These are phyloP conservation scores for Oscheius sp. DNA, from an alignment of 2,888 invertebrate species.

Conservation along the genomic window DNA sequence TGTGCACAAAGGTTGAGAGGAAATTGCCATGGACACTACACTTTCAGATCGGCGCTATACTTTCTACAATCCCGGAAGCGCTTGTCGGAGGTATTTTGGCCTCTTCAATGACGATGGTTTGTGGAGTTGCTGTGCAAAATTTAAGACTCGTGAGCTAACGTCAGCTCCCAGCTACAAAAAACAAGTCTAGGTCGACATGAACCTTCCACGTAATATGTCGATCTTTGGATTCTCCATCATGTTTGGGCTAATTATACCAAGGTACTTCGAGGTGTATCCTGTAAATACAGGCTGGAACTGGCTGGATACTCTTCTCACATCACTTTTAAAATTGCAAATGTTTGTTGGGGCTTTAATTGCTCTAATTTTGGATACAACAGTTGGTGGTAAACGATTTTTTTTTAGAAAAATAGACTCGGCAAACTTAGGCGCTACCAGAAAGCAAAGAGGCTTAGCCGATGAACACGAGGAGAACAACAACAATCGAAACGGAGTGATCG, in stretches of 20 bases:
- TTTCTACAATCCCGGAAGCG: constrained; percentile 74
- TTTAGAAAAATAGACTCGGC: background rate
- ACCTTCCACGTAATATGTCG: constrained; percentile 86
- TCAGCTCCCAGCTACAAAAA: background rate
- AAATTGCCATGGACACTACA: background rate
- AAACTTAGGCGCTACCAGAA: constrained; percentile 31
- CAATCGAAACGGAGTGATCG: no score
- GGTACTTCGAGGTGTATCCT: constrained; percentile 53
- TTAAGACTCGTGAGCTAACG: constrained; percentile 75
- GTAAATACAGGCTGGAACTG: constrained; percentile 38
- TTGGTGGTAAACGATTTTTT: constrained; percentile 49
- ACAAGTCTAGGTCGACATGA: constrained; percentile 78
- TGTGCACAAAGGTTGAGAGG: constrained; percentile 72
- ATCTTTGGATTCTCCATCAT: constrained; percentile 87
- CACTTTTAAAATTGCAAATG: constrained; percentile 65
- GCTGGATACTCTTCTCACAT: constrained; percentile 50
- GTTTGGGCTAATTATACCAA: constrained; percentile 78
- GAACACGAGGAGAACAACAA: constrained; percentile 58
- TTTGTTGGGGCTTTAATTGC: constrained; percentile 69
- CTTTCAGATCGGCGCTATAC: constrained; percentile 71
- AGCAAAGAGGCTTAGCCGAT: constrained; percentile 63
- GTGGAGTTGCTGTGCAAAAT: constrained; percentile 70
- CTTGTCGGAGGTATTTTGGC: constrained; percentile 72
- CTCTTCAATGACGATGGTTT: constrained; percentile 71
- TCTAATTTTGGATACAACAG: constrained; percentile 66